Evolutionary conservation across 2,888 invertebrate species (phyloP).

Genomic region (Eupeodes luniger): DNA sequence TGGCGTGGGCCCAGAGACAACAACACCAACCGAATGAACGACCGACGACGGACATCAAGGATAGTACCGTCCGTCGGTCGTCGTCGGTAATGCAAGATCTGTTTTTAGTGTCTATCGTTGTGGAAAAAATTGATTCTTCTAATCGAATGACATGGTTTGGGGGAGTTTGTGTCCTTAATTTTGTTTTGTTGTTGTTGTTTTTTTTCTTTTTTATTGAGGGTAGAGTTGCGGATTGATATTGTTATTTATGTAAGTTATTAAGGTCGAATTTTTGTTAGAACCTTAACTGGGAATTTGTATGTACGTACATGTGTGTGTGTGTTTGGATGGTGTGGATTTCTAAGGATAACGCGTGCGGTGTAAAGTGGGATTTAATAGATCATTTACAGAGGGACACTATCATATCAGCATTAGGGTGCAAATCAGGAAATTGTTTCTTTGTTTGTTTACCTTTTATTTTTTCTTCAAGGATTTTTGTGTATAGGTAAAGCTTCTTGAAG

Average conservation of each 20-base stretch:
- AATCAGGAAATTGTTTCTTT: slow-evolving; percentile 53
- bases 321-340: not conserved
- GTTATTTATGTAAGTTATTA: slow-evolving; percentile 35
- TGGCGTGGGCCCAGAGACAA: not conserved
- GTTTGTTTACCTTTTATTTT: slow-evolving; percentile 1
- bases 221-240: slow-evolving; percentile 24
- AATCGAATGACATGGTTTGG: slow-evolving; percentile 65
- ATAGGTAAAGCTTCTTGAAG: too few species aligned
- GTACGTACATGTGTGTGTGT: slow-evolving; percentile 2
- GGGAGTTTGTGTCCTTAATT: slow-evolving; percentile 35
- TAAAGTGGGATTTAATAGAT: slow-evolving; percentile 67
- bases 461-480: not conserved
- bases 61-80: not conserved
- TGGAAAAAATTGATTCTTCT: slow-evolving; percentile 62
- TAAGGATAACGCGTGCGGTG: slow-evolving; percentile 22
- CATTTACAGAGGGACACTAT: slow-evolving; percentile 52
- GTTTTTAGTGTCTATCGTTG: slow-evolving; percentile 41
- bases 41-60: not conserved
- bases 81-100: slow-evolving; percentile 22
- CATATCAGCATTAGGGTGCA: slow-evolving; percentile 44
- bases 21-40: not conserved
- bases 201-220: slow-evolving; percentile 1
- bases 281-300: not conserved
- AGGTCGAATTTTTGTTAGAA: slow-evolving; percentile 20
- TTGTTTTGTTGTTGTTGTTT: slow-evolving; percentile 27